Conservation (phyloP, 2,113 vertebrate species). For the Cyphomyrus discorhynchus region DNA sequence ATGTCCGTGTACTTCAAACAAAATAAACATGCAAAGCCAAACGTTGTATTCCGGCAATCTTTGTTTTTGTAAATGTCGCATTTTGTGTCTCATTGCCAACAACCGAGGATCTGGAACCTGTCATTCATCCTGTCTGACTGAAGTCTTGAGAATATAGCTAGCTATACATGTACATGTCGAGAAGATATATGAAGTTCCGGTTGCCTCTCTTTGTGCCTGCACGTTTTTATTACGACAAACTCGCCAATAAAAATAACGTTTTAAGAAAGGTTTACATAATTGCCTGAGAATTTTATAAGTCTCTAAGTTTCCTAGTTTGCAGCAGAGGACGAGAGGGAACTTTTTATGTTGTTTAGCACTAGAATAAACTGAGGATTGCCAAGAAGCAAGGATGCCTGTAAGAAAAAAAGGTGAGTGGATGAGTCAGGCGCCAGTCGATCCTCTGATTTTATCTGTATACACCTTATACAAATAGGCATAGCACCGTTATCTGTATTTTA, state of each 20-base stretch:
- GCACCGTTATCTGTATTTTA: not conserved
- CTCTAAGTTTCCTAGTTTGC: not conserved
- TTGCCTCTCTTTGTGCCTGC: constrained; percentile 26
- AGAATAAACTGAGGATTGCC: constrained; percentile 24
- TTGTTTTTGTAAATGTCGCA: constrained; percentile 17
- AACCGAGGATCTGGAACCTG: constrained; percentile 13
- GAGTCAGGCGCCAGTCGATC: not conserved
- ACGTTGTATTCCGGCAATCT: constrained; percentile 12
- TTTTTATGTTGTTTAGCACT: constrained; percentile 24
- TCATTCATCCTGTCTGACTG: constrained; percentile 20
- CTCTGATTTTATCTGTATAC: not conserved
- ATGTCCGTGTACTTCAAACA: constrained; percentile 3
- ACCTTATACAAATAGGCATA: not conserved
- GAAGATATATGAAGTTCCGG: constrained; percentile 17
- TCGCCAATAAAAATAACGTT: constrained; percentile 18
- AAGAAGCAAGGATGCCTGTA: constrained; percentile 53
- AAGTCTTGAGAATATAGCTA: constrained; percentile 6
- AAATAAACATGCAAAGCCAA: constrained; percentile 22
- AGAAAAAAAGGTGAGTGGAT: constrained; percentile 60
- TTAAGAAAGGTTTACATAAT: constrained; percentile 22
- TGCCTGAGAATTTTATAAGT: constrained; percentile 19
- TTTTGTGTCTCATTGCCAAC: constrained; percentile 22
- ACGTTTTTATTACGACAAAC: constrained; percentile 19
- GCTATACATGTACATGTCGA: not conserved
- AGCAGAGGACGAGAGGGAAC: constrained; percentile 27